Conservation (phyloP, 2,888 invertebrate species). For the Ennomos fuscantarius region DNA sequence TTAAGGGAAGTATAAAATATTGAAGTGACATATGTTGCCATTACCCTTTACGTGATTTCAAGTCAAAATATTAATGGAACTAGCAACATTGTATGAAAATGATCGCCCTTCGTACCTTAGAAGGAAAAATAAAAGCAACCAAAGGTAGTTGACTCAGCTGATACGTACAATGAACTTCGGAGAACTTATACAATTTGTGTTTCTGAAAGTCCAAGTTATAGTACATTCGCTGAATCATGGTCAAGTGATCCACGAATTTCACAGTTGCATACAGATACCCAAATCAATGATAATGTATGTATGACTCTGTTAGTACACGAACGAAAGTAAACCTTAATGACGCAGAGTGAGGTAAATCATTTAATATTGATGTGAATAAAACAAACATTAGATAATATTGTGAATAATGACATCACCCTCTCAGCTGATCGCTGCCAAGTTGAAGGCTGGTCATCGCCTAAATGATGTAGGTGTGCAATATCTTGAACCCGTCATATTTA, state of each 20-base stretch:
- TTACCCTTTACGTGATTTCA: conserved; percentile 50
- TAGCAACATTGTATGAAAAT: conserved; percentile 66
- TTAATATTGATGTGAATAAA: conserved; percentile 40
- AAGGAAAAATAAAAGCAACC: conserved; percentile 47
- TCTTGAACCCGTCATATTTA: conserved; percentile 40
- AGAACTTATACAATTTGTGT: conserved; percentile 56
- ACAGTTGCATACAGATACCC: conserved; percentile 10
- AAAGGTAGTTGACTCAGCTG: conserved; percentile 71
- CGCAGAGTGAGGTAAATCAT: conserved; percentile 24
- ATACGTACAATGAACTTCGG: conserved; percentile 75
- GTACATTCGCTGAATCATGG: conserved; percentile 56
- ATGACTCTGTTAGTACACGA: neutral
- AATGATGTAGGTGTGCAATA: conserved; percentile 58
- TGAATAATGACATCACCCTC: conserved; percentile 69
- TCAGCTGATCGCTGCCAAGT: conserved; percentile 71
- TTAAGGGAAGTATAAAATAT: no score
- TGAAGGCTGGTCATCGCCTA: conserved; percentile 76
- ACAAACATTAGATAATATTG: conserved; percentile 62
- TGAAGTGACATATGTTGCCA: conserved; percentile 39
- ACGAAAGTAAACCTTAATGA: conserved; percentile 8
- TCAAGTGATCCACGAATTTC: conserved; percentile 41
- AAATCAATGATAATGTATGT: no score
- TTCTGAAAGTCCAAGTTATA: conserved; percentile 53
- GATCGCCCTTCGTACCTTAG: conserved; percentile 53
- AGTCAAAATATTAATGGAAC: conserved; percentile 59